phyloP scores from a whole-genome alignment of 92 coral and sea anemone species.

The Porites cylindrica region DNA sequence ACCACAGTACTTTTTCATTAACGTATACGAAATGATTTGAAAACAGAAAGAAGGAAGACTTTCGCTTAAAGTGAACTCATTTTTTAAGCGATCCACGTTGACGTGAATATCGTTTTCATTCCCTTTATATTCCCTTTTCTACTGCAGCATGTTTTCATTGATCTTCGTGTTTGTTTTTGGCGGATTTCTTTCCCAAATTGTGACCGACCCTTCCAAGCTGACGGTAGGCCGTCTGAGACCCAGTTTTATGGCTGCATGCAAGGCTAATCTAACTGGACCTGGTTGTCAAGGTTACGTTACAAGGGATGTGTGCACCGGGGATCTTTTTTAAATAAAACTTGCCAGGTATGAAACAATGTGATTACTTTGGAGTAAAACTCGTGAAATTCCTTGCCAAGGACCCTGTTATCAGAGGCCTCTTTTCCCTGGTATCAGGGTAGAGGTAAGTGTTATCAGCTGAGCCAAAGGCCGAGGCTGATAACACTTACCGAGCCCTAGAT shows the following conservation, averaged over 20 bases:
- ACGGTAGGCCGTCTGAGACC: constrained; percentile 62
- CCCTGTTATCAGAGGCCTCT: too few relatives aligned
- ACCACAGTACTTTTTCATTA: too few relatives aligned
- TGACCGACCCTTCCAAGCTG: constrained; percentile 41
- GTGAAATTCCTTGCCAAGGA: too few relatives aligned
- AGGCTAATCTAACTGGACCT: constrained; percentile 30
- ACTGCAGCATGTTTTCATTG: constrained; percentile 17
- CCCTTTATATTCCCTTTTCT: not conserved
- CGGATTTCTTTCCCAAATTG: constrained; percentile 23
- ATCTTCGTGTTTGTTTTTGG: constrained; percentile 43
- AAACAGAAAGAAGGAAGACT: too few relatives aligned
- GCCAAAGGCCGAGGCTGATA: too few relatives aligned
- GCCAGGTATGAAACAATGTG: constrained; percentile 21
- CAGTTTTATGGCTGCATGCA: constrained; percentile 49
- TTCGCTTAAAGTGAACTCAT: not conserved
- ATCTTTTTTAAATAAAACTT: constrained; percentile 26
- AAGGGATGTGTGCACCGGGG: constrained; percentile 48
- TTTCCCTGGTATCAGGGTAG: too few relatives aligned
- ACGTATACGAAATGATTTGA: too few relatives aligned
- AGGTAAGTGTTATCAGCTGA: too few relatives aligned
- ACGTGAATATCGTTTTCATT: not conserved
- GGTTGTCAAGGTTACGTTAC: constrained; percentile 59
- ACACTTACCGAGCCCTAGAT: too few relatives aligned
- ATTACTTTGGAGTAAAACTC: too few relatives aligned
- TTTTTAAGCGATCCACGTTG: not conserved